A percentile compares a stretch with the other conserved stretches of the same genome.
These are phyloP conservation scores for Pseudochirops corinnae DNA, from an alignment of 2,797 vertebrate species.

Conservation along the genomic window DNA sequence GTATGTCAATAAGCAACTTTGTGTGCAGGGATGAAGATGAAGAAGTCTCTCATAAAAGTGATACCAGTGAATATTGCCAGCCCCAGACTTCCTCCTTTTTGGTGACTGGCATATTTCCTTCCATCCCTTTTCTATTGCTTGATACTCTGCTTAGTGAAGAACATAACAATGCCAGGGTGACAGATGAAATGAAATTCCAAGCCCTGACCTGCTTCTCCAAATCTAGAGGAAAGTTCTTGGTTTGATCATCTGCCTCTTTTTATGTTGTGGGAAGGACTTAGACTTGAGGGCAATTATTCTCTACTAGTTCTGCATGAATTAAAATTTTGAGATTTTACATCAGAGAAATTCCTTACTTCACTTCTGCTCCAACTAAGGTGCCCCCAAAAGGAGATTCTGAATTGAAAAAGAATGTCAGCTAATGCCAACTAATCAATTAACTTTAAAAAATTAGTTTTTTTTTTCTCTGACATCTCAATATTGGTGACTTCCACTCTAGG, in stretches of 20 bases:
- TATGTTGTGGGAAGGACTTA: not conserved
- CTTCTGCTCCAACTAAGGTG: not conserved
- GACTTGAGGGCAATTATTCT: not conserved
- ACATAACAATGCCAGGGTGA: not conserved
- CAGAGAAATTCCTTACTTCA: not conserved
- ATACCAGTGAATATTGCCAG: slow-evolving; percentile 23
- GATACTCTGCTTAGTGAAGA: slow-evolving; percentile 18
- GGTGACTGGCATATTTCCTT: not conserved
- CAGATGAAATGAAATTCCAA: not conserved
- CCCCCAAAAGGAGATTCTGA: not conserved
- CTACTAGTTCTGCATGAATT: slow-evolving; percentile 4
- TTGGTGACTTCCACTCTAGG: not conserved
- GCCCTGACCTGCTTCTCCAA: not conserved
- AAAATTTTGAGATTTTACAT: not conserved
- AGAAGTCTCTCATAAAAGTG: not conserved
- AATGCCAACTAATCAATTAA: not conserved
- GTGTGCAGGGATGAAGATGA: not conserved
- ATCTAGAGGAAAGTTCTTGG: not conserved
- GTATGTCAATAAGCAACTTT: not conserved
- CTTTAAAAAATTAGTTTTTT: not conserved
- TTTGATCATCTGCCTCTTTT: not conserved
- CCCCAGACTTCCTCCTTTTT: slow-evolving; percentile 39
- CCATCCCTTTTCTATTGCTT: not conserved
- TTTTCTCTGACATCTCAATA: not conserved
- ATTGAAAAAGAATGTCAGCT: slow-evolving; percentile 24